Evolutionary conservation across 1,140 invertebrate genomes (phyloP).

Genomic region (Chironomus striatipennis): DNA sequence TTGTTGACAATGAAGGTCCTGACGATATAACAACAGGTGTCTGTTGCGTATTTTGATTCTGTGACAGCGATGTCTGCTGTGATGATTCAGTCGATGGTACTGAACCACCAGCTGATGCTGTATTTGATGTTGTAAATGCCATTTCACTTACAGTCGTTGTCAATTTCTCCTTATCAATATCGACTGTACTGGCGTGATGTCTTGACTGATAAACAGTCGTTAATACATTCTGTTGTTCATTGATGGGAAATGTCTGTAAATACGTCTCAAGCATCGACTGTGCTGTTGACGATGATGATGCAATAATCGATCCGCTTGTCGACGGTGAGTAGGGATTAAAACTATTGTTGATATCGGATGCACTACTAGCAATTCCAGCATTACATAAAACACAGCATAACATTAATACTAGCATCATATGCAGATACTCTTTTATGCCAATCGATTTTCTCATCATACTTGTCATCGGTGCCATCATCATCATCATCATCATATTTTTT

Average conservation of each 20-base stretch:
- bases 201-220: neutral
- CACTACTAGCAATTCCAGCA: neutral
- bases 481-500: no score
- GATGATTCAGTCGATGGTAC: neutral
- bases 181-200: neutral
- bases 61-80: neutral
- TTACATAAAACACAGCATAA: neutral
- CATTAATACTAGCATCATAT: neutral
- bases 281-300: conserved; percentile 4
- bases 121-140: neutral
- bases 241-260: conserved; percentile 10
- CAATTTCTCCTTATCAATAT: neutral
- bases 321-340: conserved; percentile 4
- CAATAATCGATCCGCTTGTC: neutral
- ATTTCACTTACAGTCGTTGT: neutral
- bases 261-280: neutral
- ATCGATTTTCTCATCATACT: conserved; percentile 17
- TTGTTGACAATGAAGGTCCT: neutral
- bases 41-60: conserved; percentile 2
- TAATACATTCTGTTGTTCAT: conserved; percentile 14
- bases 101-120: neutral
- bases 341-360: neutral
- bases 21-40: neutral
- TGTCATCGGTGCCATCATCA: neutral
- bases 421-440: neutral